Base-by-base conservation (phyloP, 2,888 invertebrate species). In the Drosophila putrida region DNA sequence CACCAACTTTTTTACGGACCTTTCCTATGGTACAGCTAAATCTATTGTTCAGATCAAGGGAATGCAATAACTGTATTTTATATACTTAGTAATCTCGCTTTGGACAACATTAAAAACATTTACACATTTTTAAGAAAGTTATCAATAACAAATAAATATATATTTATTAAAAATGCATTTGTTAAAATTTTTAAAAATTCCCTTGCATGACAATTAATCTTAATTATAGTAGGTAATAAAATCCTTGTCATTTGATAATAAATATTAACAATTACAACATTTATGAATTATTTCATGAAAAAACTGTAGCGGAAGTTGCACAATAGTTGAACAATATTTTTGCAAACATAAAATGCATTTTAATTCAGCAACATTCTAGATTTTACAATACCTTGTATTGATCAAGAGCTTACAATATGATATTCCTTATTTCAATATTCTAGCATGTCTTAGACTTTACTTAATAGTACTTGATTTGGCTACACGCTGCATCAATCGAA, bases 1-100 rank as follows among this genome's bases (percentile, higher is more conserved):
- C 51, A 41, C n/a, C 66, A 51, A 61, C 41, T 61, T 20, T 20
- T 20, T 20, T 20, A 20, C 3, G 20, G 20, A 20, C 20, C 20
- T 20, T 20, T 20, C 20, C 20, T 20, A 20, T 20, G 20, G 20
- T 20, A 20, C 20, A 20, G 20, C 20, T 13, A 33, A 39, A n/a
- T 8, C 31, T 15, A 4, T 20, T n/a, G 20, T 13, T 31, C 39
- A 20, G 20, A 28, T 31, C 20, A 39, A 39, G 31, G 39, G 58
- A 43, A 44, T 25, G 4, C 31, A n/a, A 15, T 15, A 20, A 31
- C 57, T 47, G 15, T 27, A 28, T 36, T 13, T 28, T 4, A 27
- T 25, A 4, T 20, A 20, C 20, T 20, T 20, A 20, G 20, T 20
- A 20, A 20, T 20, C 20, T 20, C 6, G n/a, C 8, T 11, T 57